phyloP scores from a whole-genome alignment of 1,140 invertebrate genomes.

The Phthorimaea operculella region DNA sequence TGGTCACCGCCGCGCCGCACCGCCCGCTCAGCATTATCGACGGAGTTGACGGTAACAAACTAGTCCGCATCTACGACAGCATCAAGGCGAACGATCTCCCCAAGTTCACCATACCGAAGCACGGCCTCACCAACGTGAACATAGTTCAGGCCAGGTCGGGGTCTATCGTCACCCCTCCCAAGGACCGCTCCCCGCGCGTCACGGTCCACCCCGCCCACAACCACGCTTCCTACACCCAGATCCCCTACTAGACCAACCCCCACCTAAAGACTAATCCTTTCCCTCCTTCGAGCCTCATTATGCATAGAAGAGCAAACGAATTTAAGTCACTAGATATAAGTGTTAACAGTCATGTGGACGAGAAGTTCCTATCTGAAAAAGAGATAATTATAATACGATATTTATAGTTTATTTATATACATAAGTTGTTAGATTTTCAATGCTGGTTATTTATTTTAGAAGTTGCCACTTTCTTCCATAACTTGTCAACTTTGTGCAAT shows the following conservation, averaged over 20 bases:
- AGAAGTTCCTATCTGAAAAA: conserved; percentile 48
- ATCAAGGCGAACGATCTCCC: conserved; percentile 45
- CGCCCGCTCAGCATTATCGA: conserved; percentile 32
- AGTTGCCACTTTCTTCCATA: too few species aligned
- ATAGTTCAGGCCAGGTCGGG: conserved; percentile 29
- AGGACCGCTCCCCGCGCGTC: conserved; percentile 40
- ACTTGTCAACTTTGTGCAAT: too few species aligned
- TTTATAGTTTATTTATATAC: too few species aligned
- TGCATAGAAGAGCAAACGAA: conserved; percentile 20
- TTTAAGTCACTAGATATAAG: conserved; percentile 33
- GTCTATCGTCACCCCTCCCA: conserved; percentile 25
- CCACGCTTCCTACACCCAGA: conserved; percentile 19
- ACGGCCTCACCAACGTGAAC: conserved; percentile 41
- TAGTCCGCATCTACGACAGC: conserved; percentile 57
- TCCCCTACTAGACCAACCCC: not conserved
- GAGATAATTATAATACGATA: conserved; percentile 13
- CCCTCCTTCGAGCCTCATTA: conserved; percentile 9
- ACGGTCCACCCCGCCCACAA: conserved; percentile 31
- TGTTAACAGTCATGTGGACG: conserved; percentile 18
- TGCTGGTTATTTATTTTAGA: too few species aligned
- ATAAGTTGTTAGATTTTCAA: too few species aligned
- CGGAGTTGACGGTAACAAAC: conserved; percentile 42
- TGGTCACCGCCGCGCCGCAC: conserved; percentile 45
- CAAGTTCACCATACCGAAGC: conserved; percentile 50
- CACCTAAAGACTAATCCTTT: not conserved